These are phyloP conservation scores for Agriopis leucophaearia DNA, from an alignment of 2,888 invertebrate genomes.

Conservation along the genomic window DNA sequence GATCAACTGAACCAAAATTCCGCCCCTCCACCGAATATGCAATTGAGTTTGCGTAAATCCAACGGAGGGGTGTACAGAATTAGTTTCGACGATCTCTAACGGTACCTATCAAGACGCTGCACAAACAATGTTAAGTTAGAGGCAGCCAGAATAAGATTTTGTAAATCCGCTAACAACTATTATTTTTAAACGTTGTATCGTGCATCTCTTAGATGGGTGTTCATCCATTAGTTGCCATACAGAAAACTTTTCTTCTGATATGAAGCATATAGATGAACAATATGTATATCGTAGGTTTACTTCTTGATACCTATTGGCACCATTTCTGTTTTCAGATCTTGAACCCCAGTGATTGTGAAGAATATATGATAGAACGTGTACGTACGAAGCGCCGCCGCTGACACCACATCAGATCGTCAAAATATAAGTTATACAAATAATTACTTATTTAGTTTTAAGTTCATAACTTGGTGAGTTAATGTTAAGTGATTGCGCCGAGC, in stretches of 20 bases:
- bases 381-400: constrained; percentile 71
- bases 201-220: background rate
- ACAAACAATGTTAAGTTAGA: background rate
- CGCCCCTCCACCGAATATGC: background rate
- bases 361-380: constrained; percentile 53
- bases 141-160: background rate
- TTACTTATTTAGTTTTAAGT: constrained; percentile 81
- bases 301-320: background rate
- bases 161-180: background rate
- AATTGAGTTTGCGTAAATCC: background rate
- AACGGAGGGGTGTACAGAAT: background rate
- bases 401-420: constrained; percentile 70
- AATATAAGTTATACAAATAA: constrained; percentile 72
- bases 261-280: background rate
- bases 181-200: constrained; percentile 1
- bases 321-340: constrained; percentile 75
- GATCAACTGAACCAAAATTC: background rate
- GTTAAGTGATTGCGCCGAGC: constrained; percentile 83
- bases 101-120: background rate
- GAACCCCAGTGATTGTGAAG: constrained; percentile 67
- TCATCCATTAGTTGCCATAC: background rate
- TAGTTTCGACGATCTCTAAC: background rate
- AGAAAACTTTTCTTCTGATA: background rate
- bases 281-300: background rate
- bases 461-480: constrained; percentile 84